Conservation (phyloP, 2,113 vertebrate species). For the Saccopteryx leptura region DNA sequence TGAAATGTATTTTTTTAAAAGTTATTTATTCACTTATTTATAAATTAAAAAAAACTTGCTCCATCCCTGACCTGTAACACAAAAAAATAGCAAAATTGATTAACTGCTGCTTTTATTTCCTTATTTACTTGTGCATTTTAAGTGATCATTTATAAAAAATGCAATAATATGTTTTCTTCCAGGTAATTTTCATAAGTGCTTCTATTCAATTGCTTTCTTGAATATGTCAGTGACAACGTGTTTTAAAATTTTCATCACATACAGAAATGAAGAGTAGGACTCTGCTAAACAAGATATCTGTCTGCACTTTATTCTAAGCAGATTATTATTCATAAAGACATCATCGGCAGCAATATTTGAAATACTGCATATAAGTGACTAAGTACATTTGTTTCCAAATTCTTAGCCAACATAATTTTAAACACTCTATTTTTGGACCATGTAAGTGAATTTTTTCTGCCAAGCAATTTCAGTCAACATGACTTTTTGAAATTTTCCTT, state of each 20-base stretch:
- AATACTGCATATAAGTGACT: constrained; percentile 53
- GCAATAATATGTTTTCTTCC: constrained; percentile 16
- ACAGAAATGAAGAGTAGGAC: background rate
- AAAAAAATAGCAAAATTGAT: constrained; percentile 2
- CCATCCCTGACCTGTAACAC: background rate
- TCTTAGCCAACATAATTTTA: constrained; percentile 43
- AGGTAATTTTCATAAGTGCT: constrained; percentile 49
- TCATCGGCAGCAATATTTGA: constrained; percentile 47
- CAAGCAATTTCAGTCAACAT: constrained; percentile 65
- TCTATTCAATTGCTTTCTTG: background rate
- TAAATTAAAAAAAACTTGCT: background rate
- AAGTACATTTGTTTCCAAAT: constrained; percentile 66
- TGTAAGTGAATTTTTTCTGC: constrained; percentile 48
- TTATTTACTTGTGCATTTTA: background rate
- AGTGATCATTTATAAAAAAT: background rate
- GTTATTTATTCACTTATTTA: constrained; percentile 1
- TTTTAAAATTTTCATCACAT: constrained; percentile 29
- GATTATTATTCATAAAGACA: constrained; percentile 62
- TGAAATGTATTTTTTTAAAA: background rate
- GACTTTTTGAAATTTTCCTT: constrained; percentile 56
- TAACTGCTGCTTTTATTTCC: background rate
- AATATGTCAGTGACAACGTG: background rate
- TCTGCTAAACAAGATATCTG: constrained; percentile 9
- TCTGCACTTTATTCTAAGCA: constrained; percentile 49
- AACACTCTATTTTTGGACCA: constrained; percentile 59